Conservation (phyloP, 2,113 vertebrate genomes). For the Ia io region DNA sequence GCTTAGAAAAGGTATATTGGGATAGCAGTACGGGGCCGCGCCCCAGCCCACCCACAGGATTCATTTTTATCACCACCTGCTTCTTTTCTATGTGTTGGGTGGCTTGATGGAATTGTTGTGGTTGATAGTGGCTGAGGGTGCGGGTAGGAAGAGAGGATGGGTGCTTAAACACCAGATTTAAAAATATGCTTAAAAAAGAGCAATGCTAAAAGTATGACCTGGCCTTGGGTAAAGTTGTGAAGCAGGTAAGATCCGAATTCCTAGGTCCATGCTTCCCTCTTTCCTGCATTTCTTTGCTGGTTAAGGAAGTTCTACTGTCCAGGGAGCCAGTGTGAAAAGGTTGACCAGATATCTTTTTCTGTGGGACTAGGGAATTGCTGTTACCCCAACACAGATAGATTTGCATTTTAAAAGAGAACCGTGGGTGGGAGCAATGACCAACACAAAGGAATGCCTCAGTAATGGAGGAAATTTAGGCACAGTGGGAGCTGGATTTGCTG, state of each 20-base stretch:
- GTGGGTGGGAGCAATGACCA: neutral
- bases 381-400: conserved; percentile 33
- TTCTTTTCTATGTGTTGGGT: conserved; percentile 2
- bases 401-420: conserved; percentile 57
- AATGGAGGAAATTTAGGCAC: conserved; percentile 26
- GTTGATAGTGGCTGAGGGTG: neutral
- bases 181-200: neutral
- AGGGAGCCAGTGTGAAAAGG: neutral
- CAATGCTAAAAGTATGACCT: neutral
- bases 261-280: neutral
- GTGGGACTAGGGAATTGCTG: neutral
- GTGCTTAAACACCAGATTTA: neutral
- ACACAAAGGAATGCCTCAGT: conserved; percentile 36
- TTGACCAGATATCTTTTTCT: conserved; percentile 20
- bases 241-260: neutral
- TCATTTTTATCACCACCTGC: neutral
- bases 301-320: neutral
- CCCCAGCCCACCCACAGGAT: neutral
- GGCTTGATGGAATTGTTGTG: neutral
- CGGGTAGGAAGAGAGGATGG: neutral
- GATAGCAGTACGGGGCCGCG: neutral
- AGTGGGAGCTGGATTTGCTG: conserved; percentile 39
- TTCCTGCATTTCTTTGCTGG: neutral
- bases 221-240: neutral
- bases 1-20: conserved; percentile 10